phyloP scores from a whole-genome alignment of 2,797 vertebrate species.

The Lepilemur septentrionalis region DNA sequence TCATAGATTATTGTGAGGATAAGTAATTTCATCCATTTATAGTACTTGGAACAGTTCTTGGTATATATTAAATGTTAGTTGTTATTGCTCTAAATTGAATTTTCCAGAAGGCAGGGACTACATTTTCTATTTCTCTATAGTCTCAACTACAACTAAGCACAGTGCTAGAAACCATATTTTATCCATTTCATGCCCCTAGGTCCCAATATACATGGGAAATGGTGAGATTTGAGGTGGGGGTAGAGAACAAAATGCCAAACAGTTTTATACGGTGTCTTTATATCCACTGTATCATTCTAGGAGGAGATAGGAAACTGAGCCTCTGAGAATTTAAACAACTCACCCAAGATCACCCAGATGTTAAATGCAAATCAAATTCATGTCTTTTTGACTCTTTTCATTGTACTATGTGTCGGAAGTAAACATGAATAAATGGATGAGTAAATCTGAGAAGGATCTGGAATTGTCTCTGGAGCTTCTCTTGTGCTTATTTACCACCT shows the following conservation, averaged over 20 bases:
- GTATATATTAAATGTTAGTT: neutral
- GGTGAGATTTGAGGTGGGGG: neutral
- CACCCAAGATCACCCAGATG: neutral
- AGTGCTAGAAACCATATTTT: neutral
- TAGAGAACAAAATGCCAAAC: neutral
- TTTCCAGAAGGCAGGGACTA: neutral
- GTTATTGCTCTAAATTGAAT: neutral
- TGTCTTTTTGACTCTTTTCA: neutral
- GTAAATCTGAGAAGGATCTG: constrained; percentile 19
- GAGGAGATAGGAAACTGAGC: neutral
- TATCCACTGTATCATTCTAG: neutral
- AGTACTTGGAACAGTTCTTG: neutral
- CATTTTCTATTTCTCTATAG: neutral
- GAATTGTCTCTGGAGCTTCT: constrained; percentile 27
- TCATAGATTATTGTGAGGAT: neutral
- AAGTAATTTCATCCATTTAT: neutral
- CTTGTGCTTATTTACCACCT: constrained; percentile 37
- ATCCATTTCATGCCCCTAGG: neutral
- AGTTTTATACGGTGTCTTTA: neutral
- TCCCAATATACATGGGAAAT: neutral
- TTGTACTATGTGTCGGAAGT: constrained; percentile 1
- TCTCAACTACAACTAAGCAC: neutral
- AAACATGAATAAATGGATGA: constrained; percentile 13
- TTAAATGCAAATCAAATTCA: constrained; percentile 20
- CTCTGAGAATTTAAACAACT: neutral